Evolutionary conservation across 2,113 vertebrate genomes (phyloP).

Genomic region (Aegithalos caudatus): DNA sequence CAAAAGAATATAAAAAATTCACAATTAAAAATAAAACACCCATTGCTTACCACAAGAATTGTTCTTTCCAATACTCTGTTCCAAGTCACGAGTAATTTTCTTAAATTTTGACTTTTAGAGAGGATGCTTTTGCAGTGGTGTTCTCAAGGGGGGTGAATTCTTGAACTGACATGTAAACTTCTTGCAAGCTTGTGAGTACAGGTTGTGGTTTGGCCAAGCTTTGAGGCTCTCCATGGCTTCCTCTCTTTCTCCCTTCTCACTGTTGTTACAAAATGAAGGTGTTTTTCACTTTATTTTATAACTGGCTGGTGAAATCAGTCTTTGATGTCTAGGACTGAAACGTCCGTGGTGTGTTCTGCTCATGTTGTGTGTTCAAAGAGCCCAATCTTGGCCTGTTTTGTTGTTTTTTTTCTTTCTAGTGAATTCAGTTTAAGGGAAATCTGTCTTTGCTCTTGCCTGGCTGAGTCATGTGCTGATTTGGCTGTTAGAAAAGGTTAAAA

Average conservation of each 20-base stretch:
- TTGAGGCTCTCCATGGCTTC: background rate
- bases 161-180: background rate
- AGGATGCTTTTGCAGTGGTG: background rate
- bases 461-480: background rate
- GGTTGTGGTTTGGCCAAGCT: background rate
- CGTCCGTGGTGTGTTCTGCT: background rate
- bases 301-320: background rate
- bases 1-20: background rate
- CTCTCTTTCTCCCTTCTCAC: background rate
- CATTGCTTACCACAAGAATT: background rate
- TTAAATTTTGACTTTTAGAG: background rate
- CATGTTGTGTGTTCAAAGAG: background rate
- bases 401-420: background rate
- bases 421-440: background rate
- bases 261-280: background rate
- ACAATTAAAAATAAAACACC: background rate
- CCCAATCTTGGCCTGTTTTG: background rate
- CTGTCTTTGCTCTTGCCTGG: background rate
- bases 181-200: background rate
- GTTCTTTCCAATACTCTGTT: background rate
- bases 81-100: background rate
- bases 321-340: background rate
- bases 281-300: background rate
- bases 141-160: background rate
- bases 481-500: background rate